phyloP scores from a whole-genome alignment of 2,888 invertebrate genomes.

The Frankliniella intonsa region DNA sequence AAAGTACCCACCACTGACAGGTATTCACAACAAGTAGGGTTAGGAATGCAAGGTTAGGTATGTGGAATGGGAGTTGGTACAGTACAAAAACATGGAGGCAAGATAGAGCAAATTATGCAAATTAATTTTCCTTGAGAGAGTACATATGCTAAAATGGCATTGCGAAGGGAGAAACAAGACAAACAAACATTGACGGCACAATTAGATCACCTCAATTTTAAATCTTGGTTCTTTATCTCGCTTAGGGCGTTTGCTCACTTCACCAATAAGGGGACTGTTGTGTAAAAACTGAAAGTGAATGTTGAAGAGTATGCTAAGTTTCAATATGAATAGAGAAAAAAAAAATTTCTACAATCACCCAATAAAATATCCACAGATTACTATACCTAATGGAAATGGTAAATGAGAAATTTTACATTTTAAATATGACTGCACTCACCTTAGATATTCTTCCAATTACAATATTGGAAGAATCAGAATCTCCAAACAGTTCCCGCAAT shows the following conservation, averaged over 20 bases:
- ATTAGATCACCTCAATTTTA: neutral
- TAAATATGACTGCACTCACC: neutral
- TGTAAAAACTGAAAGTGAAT: neutral
- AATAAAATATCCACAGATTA: too few species aligned
- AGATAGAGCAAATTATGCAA: neutral
- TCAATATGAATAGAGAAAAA: too few species aligned
- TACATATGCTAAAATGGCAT: neutral
- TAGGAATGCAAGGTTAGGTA: constrained; percentile 21
- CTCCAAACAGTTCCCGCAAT: constrained; percentile 70
- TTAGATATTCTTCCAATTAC: constrained; percentile 61
- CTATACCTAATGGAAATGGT: neutral
- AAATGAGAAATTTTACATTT: neutral
- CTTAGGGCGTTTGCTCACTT: neutral
- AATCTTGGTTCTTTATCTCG: neutral
- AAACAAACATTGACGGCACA: neutral
- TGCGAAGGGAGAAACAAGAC: neutral
- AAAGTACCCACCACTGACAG: neutral
- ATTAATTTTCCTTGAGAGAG: too few species aligned
- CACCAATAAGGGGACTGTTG: neutral
- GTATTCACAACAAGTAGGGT: neutral
- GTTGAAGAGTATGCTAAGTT: neutral
- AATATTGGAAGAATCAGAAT: constrained; percentile 66
- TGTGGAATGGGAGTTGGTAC: neutral
- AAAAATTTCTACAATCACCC: too few species aligned
- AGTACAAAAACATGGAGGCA: neutral